Evolutionary conservation across 2,113 vertebrate species (phyloP), one percentile per base, ranked within the genome.

Genomic region (Xiphophorus maculatus): DNA sequence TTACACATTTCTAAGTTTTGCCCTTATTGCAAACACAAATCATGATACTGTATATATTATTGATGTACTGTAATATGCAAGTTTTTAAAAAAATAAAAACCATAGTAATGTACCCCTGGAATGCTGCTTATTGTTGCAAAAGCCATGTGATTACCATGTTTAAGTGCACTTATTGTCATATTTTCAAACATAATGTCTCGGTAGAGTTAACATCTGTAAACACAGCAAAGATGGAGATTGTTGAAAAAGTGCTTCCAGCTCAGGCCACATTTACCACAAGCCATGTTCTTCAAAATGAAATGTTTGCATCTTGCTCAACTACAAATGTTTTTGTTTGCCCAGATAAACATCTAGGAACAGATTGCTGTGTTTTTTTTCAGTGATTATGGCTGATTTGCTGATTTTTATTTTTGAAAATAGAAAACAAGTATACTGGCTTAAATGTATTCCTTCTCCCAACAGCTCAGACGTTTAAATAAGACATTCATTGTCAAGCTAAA

Each of bases 31-130:
- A 84, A 65, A 90, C 82, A 80, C 71, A 61, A 84, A 65, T 89
- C 82, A 80, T 74, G 66, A 82, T 76, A 78, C 71, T 87, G 87
- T 87, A 73, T 75, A 85, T 91, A 78, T 81, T 42, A 82, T 63
- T 76, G 79, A 81, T 87, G 77, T 89, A 91, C 80, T 88, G 85
- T 86, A 88, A 83, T 86, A 90, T 83, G 84, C 84, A 88, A 89
- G 70, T 71, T 89, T 81, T 79, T 68, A 80, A 80, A 93, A 80
- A 80, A 93, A 91, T 94, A 93, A 92, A 93, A 44, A 72, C 44
- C 68, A 79, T 73, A 14, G 69, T 37, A 15, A 54, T 54, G 0
- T n/a, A 40, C 27, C 30, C 13, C 51, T 73, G 19, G 37, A 0
- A 9, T 27, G 69, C 58, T 58, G n/a, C 28, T 42, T 63, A 7